Percentiles rank a stretch among this genome's conserved stretches.
phyloP scores from a whole-genome alignment of 2,888 invertebrate species.

The Dysmachus trigonus region DNA sequence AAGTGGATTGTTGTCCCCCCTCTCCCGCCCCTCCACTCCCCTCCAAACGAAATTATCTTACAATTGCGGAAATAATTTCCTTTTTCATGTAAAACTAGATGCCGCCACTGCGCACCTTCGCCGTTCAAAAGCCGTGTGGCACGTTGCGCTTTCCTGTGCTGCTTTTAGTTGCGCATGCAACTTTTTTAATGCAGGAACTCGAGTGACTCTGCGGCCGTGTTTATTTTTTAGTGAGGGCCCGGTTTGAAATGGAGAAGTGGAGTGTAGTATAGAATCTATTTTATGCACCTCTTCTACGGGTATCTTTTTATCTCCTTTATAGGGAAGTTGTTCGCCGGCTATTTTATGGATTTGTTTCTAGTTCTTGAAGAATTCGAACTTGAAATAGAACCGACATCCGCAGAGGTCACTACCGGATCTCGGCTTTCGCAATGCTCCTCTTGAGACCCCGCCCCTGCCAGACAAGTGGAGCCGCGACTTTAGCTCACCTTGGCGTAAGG shows the following conservation, averaged over 20 bases:
- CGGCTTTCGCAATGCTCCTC: background rate
- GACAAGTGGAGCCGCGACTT: background rate
- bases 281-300: background rate
- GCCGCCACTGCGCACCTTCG: background rate
- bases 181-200: background rate
- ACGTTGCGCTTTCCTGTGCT: background rate
- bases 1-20: background rate
- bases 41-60: background rate
- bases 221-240: background rate
- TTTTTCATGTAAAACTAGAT: conserved; percentile 15
- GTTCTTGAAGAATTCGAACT: background rate
- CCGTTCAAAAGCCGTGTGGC: background rate
- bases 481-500: too few relatives aligned
- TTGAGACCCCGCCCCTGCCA: background rate
- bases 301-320: background rate
- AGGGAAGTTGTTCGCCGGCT: conserved; percentile 13
- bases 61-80: conserved; percentile 12
- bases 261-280: background rate
- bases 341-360: conserved; percentile 11
- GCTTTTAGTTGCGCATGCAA: background rate
- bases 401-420: background rate
- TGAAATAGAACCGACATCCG: background rate
- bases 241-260: conserved; percentile 2
- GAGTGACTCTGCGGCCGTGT: background rate
- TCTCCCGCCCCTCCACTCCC: too few relatives aligned